phyloP scores from a whole-genome alignment of 2,113 vertebrate species.

The Sceloporus tristichus region DNA sequence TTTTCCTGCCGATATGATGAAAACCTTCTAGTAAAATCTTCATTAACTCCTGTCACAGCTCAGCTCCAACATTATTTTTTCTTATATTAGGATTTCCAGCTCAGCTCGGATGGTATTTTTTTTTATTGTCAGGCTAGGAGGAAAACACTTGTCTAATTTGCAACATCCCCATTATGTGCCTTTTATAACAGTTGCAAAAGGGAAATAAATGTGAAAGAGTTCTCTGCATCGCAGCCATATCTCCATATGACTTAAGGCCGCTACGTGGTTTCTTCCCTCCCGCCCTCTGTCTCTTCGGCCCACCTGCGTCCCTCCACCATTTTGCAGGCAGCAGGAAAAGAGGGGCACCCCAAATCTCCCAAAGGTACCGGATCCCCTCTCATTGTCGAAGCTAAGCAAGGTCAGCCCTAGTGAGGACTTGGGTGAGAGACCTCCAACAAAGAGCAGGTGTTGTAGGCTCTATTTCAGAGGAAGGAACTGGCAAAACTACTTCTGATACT shows the following conservation, averaged over 20 bases:
- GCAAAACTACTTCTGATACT: too few species aligned
- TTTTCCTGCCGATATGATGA: conserved; percentile 46
- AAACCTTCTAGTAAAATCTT: conserved; percentile 56
- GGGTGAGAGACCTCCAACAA: too few species aligned
- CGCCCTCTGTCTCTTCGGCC: background rate
- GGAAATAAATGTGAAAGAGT: conserved; percentile 79
- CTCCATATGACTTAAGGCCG: conserved; percentile 75
- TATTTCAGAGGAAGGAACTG: too few species aligned
- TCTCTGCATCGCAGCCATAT: conserved; percentile 71
- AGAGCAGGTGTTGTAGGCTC: too few species aligned
- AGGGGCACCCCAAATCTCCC: too few species aligned
- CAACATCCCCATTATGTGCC: conserved; percentile 79
- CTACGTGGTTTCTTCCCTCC: conserved; percentile 53
- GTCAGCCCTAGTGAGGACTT: too few species aligned
- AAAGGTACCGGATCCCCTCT: too few species aligned
- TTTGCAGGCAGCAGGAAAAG: too few species aligned
- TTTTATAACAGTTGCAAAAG: conserved; percentile 80
- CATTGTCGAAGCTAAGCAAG: too few species aligned
- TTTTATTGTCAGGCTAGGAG: conserved; percentile 79
- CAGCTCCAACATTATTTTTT: conserved; percentile 58
- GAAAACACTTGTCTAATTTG: conserved; percentile 79
- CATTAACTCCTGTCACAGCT: conserved; percentile 62
- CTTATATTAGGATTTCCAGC: conserved; percentile 67
- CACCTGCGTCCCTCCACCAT: background rate
- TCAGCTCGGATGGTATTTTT: conserved; percentile 62